Percentiles rank a stretch among this genome's conserved stretches.
phyloP scores from a whole-genome alignment of 2,113 vertebrate species.

The Tachysurus fulvidraco region DNA sequence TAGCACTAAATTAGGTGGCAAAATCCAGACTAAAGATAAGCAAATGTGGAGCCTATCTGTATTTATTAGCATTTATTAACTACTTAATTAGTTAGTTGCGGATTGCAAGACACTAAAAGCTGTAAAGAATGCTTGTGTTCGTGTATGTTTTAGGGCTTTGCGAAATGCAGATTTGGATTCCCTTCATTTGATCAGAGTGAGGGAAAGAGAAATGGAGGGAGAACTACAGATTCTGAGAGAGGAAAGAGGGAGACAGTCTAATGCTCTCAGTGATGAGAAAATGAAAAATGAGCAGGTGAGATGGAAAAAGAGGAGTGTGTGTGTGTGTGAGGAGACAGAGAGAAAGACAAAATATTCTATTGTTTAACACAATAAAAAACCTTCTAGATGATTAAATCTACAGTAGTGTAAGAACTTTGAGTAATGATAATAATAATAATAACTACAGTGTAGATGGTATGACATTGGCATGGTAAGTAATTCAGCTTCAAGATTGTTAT shows the following conservation, averaged over 20 bases:
- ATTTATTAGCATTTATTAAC: neutral
- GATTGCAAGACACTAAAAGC: neutral
- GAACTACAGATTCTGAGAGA: conserved; percentile 62
- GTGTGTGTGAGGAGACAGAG: no score
- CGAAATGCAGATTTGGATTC: conserved; percentile 66
- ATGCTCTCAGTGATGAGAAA: conserved; percentile 55
- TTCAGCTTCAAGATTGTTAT: no score
- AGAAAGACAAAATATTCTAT: neutral
- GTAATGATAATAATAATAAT: no score
- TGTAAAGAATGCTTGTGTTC: conserved; percentile 12
- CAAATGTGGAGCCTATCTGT: neutral
- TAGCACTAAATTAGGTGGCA: neutral
- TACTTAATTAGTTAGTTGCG: neutral
- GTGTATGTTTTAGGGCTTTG: conserved; percentile 37
- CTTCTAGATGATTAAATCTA: neutral
- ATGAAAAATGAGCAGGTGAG: conserved; percentile 51
- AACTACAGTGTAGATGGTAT: no score
- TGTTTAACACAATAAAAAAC: neutral
- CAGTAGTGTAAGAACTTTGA: neutral
- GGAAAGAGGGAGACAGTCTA: conserved; percentile 54
- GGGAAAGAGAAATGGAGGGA: conserved; percentile 56
- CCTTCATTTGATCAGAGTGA: conserved; percentile 65
- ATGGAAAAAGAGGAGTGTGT: neutral
- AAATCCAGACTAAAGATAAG: neutral
- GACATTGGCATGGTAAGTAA: no score